phyloP scores from a whole-genome alignment of 2,797 vertebrate genomes.

The Protosalanx chinensis region DNA sequence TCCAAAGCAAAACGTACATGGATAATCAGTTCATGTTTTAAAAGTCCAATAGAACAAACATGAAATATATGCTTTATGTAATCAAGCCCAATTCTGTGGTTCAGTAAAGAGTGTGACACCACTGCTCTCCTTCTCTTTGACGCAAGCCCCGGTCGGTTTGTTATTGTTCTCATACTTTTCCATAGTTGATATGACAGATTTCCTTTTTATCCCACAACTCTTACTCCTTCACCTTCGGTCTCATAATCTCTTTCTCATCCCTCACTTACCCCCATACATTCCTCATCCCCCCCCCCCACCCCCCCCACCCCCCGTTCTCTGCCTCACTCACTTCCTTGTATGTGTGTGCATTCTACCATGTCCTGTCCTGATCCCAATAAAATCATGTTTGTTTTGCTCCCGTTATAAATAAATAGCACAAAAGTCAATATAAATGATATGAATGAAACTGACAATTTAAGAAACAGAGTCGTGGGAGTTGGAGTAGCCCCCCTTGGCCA shows the following conservation, averaged over 20 bases:
- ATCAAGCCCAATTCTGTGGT: background rate
- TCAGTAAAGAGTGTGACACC: no score
- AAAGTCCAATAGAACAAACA: background rate
- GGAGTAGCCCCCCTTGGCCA: conserved; percentile 32
- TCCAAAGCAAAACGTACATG: no score
- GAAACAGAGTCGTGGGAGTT: conserved; percentile 52
- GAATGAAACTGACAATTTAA: conserved; percentile 51
- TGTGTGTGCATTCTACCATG: conserved; percentile 12
- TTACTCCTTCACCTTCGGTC: conserved; percentile 57
- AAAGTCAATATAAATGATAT: conserved; percentile 45
- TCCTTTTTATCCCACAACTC: conserved; percentile 43
- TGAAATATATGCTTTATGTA: conserved; percentile 1
- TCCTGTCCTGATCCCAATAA: conserved; percentile 52
- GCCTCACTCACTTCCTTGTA: conserved; percentile 24
- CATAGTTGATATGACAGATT: conserved; percentile 61
- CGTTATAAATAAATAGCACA: conserved; percentile 64
- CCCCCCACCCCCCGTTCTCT: conserved; percentile 40
- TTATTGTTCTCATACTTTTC: conserved; percentile 69
- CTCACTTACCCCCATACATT: conserved; percentile 51
- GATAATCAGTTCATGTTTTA: no score
- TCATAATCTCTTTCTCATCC: conserved; percentile 55
- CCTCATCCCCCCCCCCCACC: conserved; percentile 44
- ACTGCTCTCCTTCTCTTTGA: conserved; percentile 39
- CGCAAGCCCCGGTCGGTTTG: conserved; percentile 51
- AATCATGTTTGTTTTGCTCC: conserved; percentile 63